A percentile compares a stretch with the other conserved stretches of the same genome.
These are phyloP conservation scores for Daktulosphaira vitifoliae DNA, from an alignment of 1,140 invertebrate genomes.

Conservation along the genomic window DNA sequence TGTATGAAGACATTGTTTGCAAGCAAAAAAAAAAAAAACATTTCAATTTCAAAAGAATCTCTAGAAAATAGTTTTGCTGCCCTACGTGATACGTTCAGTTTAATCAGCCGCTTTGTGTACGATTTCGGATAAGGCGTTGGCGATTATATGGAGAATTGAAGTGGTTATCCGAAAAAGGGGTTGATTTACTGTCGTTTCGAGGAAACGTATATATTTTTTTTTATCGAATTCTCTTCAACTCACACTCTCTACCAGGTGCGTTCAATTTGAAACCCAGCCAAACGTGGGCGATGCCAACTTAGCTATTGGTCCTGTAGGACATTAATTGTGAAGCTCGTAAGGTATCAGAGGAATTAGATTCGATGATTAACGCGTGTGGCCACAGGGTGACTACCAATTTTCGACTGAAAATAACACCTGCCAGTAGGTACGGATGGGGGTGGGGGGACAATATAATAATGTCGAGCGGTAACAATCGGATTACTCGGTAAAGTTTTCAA, in stretches of 20 bases:
- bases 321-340: slow-evolving; percentile 18
- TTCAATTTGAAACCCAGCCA: slow-evolving; percentile 29
- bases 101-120: too few relatives aligned
- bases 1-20: too few relatives aligned
- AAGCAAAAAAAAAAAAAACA: too few relatives aligned
- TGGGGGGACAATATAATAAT: too few relatives aligned
- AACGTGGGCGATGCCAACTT: slow-evolving; percentile 16
- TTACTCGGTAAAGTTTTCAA: slow-evolving; percentile 22
- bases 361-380: slow-evolving; percentile 16
- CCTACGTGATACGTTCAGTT: too few relatives aligned
- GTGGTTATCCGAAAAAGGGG: slow-evolving; percentile 5
- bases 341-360: neutral
- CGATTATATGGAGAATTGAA: too few relatives aligned
- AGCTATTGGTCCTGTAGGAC: slow-evolving; percentile 15
- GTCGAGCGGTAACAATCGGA: slow-evolving; percentile 15
- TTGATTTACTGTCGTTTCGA: slow-evolving; percentile 27
- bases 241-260: neutral
- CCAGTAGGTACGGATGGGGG: too few relatives aligned
- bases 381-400: too few relatives aligned
- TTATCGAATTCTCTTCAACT: neutral
- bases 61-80: too few relatives aligned
- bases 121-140: too few relatives aligned
- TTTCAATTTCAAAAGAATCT: too few relatives aligned
- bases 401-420: too few relatives aligned
- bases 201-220: slow-evolving; percentile 12